Conservation (phyloP, 2,888 invertebrate genomes). For the Crocallis elinguaria region DNA sequence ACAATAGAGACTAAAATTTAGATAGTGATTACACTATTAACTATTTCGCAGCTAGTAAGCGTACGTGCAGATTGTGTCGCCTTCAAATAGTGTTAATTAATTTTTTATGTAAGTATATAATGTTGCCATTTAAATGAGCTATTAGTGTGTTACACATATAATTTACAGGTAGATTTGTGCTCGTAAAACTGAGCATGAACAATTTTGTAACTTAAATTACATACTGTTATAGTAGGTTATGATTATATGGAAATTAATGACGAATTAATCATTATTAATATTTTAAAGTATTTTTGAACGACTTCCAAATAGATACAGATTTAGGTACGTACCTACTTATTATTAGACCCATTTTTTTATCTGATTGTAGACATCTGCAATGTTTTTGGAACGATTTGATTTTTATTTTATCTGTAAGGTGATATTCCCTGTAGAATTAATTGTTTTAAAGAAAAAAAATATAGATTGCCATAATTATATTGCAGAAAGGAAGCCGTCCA, state of each 20-base stretch:
- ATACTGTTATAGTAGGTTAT: not conserved
- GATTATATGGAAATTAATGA: not conserved
- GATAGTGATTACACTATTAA: constrained; percentile 11
- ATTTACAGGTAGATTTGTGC: constrained; percentile 8
- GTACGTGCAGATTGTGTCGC: constrained; percentile 21
- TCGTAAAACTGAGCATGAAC: constrained; percentile 10
- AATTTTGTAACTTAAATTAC: constrained; percentile 12
- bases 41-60: constrained; percentile 8
- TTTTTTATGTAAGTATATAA: constrained; percentile 20
- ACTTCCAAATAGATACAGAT: no score
- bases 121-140: constrained; percentile 25
- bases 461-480: no score
- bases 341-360: no score
- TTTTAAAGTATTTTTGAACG: no score
- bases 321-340: no score
- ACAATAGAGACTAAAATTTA: no score
- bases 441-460: no score
- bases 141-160: constrained; percentile 22
- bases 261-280: not conserved
- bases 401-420: no score
- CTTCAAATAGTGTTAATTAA: constrained; percentile 22
- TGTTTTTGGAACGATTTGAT: no score
- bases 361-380: no score
- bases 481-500: no score
- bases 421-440: no score